Conservation (phyloP, 2,888 invertebrate species). For the Anoplius nigerrimus region DNA sequence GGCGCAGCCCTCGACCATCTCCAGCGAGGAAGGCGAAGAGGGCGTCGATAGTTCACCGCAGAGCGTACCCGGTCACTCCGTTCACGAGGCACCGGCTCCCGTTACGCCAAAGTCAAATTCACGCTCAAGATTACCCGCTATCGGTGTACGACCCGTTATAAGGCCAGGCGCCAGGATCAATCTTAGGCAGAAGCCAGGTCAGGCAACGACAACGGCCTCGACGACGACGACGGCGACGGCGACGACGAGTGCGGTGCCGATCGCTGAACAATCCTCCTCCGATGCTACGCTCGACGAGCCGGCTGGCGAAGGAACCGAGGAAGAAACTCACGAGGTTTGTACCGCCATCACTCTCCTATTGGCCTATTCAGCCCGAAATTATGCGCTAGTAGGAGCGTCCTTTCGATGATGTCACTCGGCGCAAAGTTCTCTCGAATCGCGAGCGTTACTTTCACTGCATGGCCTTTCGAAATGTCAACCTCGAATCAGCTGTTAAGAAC, state of each 20-base stretch:
- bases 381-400: not conserved
- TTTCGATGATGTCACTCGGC: constrained; percentile 54
- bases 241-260: constrained; percentile 70
- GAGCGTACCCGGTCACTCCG: constrained; percentile 32
- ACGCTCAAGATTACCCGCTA: constrained; percentile 67
- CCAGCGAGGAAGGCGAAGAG: constrained; percentile 51
- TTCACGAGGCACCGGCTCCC: constrained; percentile 49
- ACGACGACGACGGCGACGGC: constrained; percentile 76
- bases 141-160: constrained; percentile 76
- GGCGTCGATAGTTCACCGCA: constrained; percentile 9
- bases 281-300: constrained; percentile 68
- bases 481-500: constrained; percentile 15
- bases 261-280: not conserved
- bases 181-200: constrained; percentile 77
- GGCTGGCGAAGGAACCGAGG: constrained; percentile 71
- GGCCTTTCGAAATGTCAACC: constrained; percentile 71
- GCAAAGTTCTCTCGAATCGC: constrained; percentile 38
- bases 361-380: not conserved
- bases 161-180: constrained; percentile 83
- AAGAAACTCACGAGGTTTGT: constrained; percentile 70
- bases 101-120: constrained; percentile 59
- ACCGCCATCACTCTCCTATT: not conserved
- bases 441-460: constrained; percentile 66
- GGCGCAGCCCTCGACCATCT: constrained; percentile 47
- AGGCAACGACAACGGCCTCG: constrained; percentile 73